These are phyloP conservation scores for Porites divaricata DNA, from an alignment of 92 coral and sea anemone species.

Conservation along the genomic window DNA sequence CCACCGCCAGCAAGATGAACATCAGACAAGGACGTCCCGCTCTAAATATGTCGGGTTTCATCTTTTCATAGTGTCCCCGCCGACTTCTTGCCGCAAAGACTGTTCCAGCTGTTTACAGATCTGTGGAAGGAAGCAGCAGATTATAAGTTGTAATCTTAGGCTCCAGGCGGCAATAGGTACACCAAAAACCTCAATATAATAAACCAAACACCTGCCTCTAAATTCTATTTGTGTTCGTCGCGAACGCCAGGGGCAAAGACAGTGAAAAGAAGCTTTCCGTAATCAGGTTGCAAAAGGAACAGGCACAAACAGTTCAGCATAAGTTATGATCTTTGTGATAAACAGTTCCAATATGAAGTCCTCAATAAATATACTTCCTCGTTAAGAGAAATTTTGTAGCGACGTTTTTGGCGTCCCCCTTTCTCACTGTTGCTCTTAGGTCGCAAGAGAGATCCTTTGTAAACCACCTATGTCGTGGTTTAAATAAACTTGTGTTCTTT, in stretches of 20 bases:
- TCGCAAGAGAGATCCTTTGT: background rate
- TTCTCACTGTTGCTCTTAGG: background rate
- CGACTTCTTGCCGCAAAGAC: background rate
- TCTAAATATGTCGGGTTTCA: background rate
- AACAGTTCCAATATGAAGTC: background rate
- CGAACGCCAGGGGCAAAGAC: background rate
- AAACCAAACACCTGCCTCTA: background rate
- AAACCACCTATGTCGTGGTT: background rate
- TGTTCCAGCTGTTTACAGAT: slow-evolving; percentile 11
- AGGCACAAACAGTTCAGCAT: background rate
- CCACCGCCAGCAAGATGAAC: background rate
- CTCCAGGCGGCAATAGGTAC: background rate
- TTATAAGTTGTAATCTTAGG: background rate
- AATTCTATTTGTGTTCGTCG: background rate
- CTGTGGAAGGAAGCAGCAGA: slow-evolving; percentile 1
- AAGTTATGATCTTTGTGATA: background rate
- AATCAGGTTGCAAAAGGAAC: background rate
- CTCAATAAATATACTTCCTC: background rate
- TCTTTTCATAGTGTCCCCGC: background rate
- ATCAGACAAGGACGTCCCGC: background rate
- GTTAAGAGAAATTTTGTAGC: background rate
- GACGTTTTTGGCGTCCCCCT: background rate
- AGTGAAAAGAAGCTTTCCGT: background rate
- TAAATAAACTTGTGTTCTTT: background rate
- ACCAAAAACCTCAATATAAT: background rate